Evolutionary conservation across 2,888 invertebrate species (phyloP).

Genomic region (Carpatolechia fugitivella): DNA sequence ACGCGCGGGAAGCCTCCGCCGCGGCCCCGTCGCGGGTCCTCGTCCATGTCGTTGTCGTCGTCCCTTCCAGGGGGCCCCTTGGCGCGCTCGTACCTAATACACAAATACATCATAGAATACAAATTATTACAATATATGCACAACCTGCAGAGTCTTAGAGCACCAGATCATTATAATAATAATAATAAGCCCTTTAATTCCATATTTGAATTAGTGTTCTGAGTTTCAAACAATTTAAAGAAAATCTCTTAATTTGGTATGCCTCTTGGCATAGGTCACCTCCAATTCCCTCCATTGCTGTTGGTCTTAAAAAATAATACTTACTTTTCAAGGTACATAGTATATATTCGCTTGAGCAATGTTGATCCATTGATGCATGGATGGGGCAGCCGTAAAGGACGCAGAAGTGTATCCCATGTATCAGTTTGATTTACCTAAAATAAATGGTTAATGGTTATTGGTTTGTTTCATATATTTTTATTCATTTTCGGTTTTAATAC

Average conservation of each 20-base stretch:
- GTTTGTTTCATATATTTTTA: too few species aligned
- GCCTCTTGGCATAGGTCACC: too few species aligned
- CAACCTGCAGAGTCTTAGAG: too few species aligned
- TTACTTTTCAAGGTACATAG: constrained; percentile 68
- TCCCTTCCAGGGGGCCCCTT: constrained; percentile 93
- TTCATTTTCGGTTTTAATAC: too few species aligned
- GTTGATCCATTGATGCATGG: constrained; percentile 91
- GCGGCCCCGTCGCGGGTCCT: constrained; percentile 87
- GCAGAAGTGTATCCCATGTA: constrained; percentile 91
- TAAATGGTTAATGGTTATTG: neutral
- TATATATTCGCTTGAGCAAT: constrained; percentile 61
- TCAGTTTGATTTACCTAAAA: constrained; percentile 91
- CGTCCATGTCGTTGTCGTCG: constrained; percentile 87
- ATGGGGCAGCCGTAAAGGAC: constrained; percentile 86
- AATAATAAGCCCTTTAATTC: too few species aligned
- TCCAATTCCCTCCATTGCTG: too few species aligned
- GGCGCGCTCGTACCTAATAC: constrained; percentile 91
- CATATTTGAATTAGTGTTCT: too few species aligned
- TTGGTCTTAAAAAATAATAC: too few species aligned
- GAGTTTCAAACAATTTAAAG: too few species aligned
- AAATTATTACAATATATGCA: too few species aligned
- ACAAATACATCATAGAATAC: neutral
- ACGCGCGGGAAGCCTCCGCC: constrained; percentile 66
- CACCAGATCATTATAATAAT: too few species aligned
- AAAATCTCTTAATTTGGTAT: too few species aligned